Evolutionary conservation across 1,140 invertebrate species (phyloP), one percentile per base, ranked within the genome.

Genomic region (Augochlora pura): DNA sequence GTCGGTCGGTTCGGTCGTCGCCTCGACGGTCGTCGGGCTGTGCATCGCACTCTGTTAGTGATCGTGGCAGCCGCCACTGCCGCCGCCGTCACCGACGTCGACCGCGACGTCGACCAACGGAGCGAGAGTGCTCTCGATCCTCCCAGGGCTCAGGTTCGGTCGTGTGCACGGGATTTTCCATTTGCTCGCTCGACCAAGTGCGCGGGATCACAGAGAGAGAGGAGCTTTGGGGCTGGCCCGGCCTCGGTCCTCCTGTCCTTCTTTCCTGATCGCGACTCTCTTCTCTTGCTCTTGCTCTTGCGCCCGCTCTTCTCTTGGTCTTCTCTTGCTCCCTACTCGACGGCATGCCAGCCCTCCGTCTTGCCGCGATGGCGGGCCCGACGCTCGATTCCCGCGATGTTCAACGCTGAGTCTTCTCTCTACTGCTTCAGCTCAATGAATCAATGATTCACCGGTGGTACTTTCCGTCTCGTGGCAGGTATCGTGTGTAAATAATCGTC

Each of bases 181-280:
- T 88, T 88, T 81, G 84, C 80, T 87, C 86, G 80, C 81, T 88
- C 77, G 79, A 89, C 77, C 86, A 80, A 86, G 83, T 88, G 83
- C 83, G 80, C 86, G 82, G 57, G 81, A 85, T 88, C 86, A 87
- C 80, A 84, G 83, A 57, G 49, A 27, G 32, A 62, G 68, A 63
- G 68, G 18, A 77, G 68, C 73, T 77, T 86, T 82, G 79, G 82
- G 80, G 64, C 57, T 73, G 39, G 54, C 9, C 66, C 71, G 18
- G 21, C 63, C 66, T 27, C 32, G 38, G 57, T 62, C 25, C 27
- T 63, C 63, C 59, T 73, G 6, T 65, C 21, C 25, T 46, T 72
- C 32, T 68, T 68, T 68, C 32, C 21, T 9, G 63, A 21, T 46
- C 42, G 42, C 63, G 66, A 1, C 66, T 46, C 25, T 77, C 8